Percentiles rank a stretch among this genome's conserved stretches.
phyloP scores from a whole-genome alignment of 2,888 invertebrate species.

The Rhagonycha lutea region DNA sequence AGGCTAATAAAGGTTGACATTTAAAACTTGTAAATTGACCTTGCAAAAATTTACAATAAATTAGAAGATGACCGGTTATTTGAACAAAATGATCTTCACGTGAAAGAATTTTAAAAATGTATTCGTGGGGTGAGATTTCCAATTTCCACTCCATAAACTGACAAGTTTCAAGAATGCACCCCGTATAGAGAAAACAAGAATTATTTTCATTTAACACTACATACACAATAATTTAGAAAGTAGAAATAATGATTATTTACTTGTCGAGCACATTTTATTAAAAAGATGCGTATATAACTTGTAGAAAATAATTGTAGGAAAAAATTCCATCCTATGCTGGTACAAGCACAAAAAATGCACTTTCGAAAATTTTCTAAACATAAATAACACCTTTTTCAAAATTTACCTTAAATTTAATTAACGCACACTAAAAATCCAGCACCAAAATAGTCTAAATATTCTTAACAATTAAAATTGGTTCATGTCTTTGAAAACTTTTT shows the following conservation, averaged over 20 bases:
- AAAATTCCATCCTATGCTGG: not conserved
- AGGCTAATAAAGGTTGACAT: not conserved
- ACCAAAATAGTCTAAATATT: not conserved
- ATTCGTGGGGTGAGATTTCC: not conserved
- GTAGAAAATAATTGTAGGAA: not conserved
- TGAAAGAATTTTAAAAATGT: not conserved
- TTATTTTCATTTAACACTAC: not conserved
- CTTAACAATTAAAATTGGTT: not conserved
- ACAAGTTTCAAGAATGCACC: not conserved
- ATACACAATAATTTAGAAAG: slow-evolving; percentile 8
- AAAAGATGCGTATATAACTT: not conserved
- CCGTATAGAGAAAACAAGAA: not conserved
- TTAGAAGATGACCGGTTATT: not conserved
- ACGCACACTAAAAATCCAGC: not conserved
- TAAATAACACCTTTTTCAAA: not conserved
- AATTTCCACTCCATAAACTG: not conserved
- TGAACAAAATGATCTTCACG: not conserved
- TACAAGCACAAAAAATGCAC: not conserved
- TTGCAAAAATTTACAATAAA: not conserved
- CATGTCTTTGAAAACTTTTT: not conserved
- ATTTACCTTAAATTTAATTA: slow-evolving; percentile 4
- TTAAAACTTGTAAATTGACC: not conserved
- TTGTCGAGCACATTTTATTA: not conserved
- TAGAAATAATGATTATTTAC: slow-evolving; percentile 12
- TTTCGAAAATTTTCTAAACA: not conserved